Evolutionary conservation across 2,113 vertebrate genomes (phyloP).

Genomic region (Aspiorhynchus laticeps): DNA sequence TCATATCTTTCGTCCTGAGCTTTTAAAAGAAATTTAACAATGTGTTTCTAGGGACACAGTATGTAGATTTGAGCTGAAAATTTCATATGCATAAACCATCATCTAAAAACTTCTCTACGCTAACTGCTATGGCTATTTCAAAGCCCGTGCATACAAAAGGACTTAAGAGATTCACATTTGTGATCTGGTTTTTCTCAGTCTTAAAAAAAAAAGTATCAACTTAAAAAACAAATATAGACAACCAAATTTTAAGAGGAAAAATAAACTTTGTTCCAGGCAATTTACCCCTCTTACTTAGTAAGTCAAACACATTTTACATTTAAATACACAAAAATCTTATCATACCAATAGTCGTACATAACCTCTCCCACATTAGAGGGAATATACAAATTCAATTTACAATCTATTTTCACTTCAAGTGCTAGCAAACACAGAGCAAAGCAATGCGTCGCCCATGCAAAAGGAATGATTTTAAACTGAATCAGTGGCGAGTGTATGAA

Average conservation of each 20-base stretch:
- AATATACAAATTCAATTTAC: slow-evolving; percentile 38
- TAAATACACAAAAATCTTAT: slow-evolving; percentile 41
- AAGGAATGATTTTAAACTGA: slow-evolving; percentile 35
- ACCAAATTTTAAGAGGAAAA: slow-evolving; percentile 27
- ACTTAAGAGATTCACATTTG: slow-evolving; percentile 22
- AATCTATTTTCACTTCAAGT: slow-evolving; percentile 28
- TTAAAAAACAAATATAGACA: slow-evolving; percentile 57
- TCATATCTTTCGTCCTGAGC: slow-evolving; percentile 90
- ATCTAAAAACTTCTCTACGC: slow-evolving; percentile 25
- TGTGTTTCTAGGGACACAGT: slow-evolving; percentile 35
- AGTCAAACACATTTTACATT: slow-evolving; percentile 38
- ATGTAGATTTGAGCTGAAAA: slow-evolving; percentile 13
- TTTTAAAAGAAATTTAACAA: slow-evolving; percentile 74
- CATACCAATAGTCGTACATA: slow-evolving; percentile 26
- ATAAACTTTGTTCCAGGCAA: slow-evolving; percentile 33
- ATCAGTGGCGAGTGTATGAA: background rate
- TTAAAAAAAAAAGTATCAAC: slow-evolving; percentile 40
- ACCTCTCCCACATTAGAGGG: slow-evolving; percentile 24
- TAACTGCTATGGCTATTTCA: slow-evolving; percentile 51
- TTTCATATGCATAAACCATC: slow-evolving; percentile 40
- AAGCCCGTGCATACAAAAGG: slow-evolving; percentile 47
- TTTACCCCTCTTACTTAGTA: slow-evolving; percentile 28
- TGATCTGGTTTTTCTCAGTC: background rate
- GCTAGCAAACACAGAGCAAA: slow-evolving; percentile 37
- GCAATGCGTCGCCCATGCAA: slow-evolving; percentile 27